Percentiles rank a stretch among this genome's conserved stretches.
phyloP scores from a whole-genome alignment of 2,888 invertebrate species.

The Cheilosia impressa region DNA sequence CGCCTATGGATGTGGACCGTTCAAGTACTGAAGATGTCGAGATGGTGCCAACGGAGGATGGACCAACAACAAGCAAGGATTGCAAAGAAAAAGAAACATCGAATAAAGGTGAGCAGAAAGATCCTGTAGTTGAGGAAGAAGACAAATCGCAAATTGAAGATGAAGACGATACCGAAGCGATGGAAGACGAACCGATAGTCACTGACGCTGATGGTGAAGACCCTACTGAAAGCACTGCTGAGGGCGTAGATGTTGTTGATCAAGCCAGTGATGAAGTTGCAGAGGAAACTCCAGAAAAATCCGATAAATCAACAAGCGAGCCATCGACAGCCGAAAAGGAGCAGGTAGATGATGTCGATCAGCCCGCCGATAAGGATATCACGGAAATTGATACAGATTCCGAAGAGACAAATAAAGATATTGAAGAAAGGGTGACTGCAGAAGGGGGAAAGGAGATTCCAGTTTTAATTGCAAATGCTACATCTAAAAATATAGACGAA shows the following conservation, averaged over 20 bases:
- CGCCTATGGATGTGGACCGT: slow-evolving; percentile 67
- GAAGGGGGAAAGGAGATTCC: slow-evolving; percentile 8
- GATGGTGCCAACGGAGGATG: slow-evolving; percentile 68
- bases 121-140: slow-evolving; percentile 69
- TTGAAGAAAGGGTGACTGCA: slow-evolving; percentile 16
- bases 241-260: slow-evolving; percentile 54
- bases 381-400: neutral
- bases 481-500: slow-evolving; percentile 12
- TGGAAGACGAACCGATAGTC: slow-evolving; percentile 48
- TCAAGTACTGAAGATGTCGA: slow-evolving; percentile 75
- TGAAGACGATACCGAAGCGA: slow-evolving; percentile 62
- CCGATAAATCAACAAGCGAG: slow-evolving; percentile 69
- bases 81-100: slow-evolving; percentile 60
- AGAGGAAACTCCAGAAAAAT: slow-evolving; percentile 76
- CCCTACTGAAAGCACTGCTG: slow-evolving; percentile 44
- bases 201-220: neutral
- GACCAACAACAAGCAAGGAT: slow-evolving; percentile 28
- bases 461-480: slow-evolving; percentile 36
- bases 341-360: slow-evolving; percentile 55
- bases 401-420: neutral
- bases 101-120: slow-evolving; percentile 73
- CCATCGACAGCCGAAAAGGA: slow-evolving; percentile 59
- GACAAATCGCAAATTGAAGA: slow-evolving; percentile 38
- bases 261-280: neutral
- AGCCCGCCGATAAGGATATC: neutral